These are phyloP conservation scores for Orchesella flavescens DNA, from an alignment of 2,888 invertebrate genomes.

Conservation along the genomic window DNA sequence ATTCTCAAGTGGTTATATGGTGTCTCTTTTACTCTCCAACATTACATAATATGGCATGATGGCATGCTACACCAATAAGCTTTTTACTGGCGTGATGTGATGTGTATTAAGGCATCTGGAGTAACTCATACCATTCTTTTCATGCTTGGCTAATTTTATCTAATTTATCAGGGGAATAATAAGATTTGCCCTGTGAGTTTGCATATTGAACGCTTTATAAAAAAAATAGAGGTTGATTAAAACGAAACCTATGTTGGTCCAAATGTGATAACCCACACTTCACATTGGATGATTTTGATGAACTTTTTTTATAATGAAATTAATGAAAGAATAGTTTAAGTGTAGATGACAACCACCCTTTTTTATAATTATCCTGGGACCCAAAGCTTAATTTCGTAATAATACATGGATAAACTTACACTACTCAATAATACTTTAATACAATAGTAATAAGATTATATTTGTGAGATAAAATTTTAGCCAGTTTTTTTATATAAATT, in stretches of 20 bases:
- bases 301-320: background rate
- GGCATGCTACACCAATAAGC: background rate
- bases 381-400: too few relatives aligned
- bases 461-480: too few relatives aligned
- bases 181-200: constrained; percentile 29
- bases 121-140: constrained; percentile 38
- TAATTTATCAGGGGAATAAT: constrained; percentile 49
- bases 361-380: too few relatives aligned
- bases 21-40: background rate
- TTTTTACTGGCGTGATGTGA: too few relatives aligned
- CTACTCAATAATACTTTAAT: too few relatives aligned
- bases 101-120: background rate
- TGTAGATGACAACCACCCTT: too few relatives aligned
- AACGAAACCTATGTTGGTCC: background rate
- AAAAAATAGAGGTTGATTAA: constrained; percentile 23
- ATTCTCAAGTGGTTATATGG: constrained; percentile 37
- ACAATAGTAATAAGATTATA: too few relatives aligned
- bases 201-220: background rate
- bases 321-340: background rate
- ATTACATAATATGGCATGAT: background rate
- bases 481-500: too few relatives aligned
- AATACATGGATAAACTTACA: too few relatives aligned
- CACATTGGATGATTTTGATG: too few relatives aligned
- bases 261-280: background rate
- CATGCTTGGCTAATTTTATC: constrained; percentile 31